A percentile compares a stretch with the other conserved stretches of the same genome.
Conservation (phyloP, 2,113 vertebrate genomes). For the Apodemus speciosus region DNA sequence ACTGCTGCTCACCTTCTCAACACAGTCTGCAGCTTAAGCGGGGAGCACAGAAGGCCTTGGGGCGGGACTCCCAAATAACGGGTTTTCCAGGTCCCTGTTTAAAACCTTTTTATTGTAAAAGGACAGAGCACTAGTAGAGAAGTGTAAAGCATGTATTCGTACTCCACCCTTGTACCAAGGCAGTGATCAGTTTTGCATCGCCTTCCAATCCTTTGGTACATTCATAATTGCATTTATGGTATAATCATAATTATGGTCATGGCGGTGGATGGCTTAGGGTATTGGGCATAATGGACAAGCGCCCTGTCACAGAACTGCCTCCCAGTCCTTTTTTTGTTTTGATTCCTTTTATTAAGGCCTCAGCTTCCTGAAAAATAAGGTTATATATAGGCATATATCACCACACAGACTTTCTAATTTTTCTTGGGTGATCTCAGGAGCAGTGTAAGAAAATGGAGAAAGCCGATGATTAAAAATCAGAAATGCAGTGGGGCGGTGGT, state of each 20-base stretch:
- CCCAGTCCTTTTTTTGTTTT: not conserved
- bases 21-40: not conserved
- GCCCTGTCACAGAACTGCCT: not conserved
- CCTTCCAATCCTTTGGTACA: not conserved
- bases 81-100: not conserved
- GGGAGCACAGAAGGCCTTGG: not conserved
- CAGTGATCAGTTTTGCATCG: not conserved
- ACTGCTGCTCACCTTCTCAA: not conserved
- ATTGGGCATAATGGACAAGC: not conserved
- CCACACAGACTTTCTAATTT: not conserved
- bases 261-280: not conserved
- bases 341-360: not conserved
- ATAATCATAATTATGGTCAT: not conserved
- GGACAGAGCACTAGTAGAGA: not conserved
- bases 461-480: not conserved
- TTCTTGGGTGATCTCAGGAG: not conserved
- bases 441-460: not conserved
- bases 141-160: not conserved
- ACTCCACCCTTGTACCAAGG: not conserved
- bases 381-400: not conserved
- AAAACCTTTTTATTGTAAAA: slow-evolving; percentile 56
- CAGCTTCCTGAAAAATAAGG: not conserved
- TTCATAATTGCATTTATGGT: not conserved
- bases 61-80: not conserved
- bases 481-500: not conserved